Evolutionary conservation across 2,113 vertebrate species (phyloP), one percentile per base, ranked within the genome.

Genomic region (Pseudopipra pipra): DNA sequence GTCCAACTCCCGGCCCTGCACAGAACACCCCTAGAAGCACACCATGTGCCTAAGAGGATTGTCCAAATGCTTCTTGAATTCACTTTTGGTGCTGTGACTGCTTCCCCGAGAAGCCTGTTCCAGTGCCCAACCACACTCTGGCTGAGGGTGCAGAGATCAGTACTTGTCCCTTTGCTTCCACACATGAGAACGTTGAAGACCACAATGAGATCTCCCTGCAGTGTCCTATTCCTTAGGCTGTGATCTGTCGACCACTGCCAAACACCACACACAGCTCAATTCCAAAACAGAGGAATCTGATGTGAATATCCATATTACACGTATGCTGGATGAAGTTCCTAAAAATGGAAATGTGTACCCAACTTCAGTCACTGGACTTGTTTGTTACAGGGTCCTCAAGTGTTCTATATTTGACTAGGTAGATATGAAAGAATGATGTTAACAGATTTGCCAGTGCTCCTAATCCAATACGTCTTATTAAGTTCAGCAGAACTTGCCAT

Each of bases 401-500:
- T 75, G 18, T 52, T 90, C 44, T 71, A 2, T 44, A 37, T 77
- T 81, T 73, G 39, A 73, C 10, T 65, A 66, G 6, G 37, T 46
- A 85, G 49, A 44, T 41, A 75, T 11, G 21, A 74, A 44, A 85
- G 25, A 94, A 86, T 39, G 23, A 63, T 65, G 31, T 61, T 79
- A 75, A 21, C 14, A 65, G 35, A 68, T 80, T 89, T 94, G 39
- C 68, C 66, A 78, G 54, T 1, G 0, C 7, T 63, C 30, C 56
- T 92, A 97, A 95, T 97, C 72, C 24, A 76, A 84, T 78, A 51
- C 6, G 20, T 91, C 2, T 61, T 75, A 80, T 55, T 90, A 95
- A 83, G 28, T 73, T 91, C 72, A 78, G 19, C 44, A 81, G 47
- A 83, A 70, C 22, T 90, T 10, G 2, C 11, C 7, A 54, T 46